phyloP scores from a whole-genome alignment of 1,140 invertebrate genomes.

The Spodoptera frugiperda region DNA sequence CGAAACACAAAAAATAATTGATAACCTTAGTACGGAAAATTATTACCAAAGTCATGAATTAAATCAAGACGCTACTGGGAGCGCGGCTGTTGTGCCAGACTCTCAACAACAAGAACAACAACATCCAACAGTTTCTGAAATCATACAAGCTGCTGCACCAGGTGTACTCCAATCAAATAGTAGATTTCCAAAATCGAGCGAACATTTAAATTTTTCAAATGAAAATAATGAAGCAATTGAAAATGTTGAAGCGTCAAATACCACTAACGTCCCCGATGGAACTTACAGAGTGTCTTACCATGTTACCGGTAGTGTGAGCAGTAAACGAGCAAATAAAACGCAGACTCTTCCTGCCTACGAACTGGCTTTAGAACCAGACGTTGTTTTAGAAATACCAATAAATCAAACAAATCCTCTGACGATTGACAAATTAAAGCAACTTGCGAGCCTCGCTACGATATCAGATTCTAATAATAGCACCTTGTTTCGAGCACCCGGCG shows the following conservation, averaged over 20 bases:
- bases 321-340: constrained; percentile 81
- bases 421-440: constrained; percentile 84
- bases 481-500: constrained; percentile 80
- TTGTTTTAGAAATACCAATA: constrained; percentile 80
- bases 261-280: constrained; percentile 71
- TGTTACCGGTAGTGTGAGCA: constrained; percentile 81
- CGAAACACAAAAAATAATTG: constrained; percentile 68
- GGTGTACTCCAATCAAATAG: constrained; percentile 62
- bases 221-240: constrained; percentile 46
- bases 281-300: constrained; percentile 82
- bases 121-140: constrained; percentile 55
- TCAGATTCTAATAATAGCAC: constrained; percentile 82
- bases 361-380: constrained; percentile 77
- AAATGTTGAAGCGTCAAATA: constrained; percentile 47
- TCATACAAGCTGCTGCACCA: constrained; percentile 51
- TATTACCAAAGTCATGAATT: constrained; percentile 52
- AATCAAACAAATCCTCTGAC: constrained; percentile 78
- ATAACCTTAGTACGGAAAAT: constrained; percentile 61
- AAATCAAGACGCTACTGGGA: constrained; percentile 55
- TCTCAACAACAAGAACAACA: constrained; percentile 41
- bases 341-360: constrained; percentile 78
- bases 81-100: constrained; percentile 60
- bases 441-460: constrained; percentile 84
- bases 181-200: constrained; percentile 77
- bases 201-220: constrained; percentile 63